Evolutionary conservation across 2,888 invertebrate species (phyloP).

Genomic region (Metopia argyrocephala): DNA sequence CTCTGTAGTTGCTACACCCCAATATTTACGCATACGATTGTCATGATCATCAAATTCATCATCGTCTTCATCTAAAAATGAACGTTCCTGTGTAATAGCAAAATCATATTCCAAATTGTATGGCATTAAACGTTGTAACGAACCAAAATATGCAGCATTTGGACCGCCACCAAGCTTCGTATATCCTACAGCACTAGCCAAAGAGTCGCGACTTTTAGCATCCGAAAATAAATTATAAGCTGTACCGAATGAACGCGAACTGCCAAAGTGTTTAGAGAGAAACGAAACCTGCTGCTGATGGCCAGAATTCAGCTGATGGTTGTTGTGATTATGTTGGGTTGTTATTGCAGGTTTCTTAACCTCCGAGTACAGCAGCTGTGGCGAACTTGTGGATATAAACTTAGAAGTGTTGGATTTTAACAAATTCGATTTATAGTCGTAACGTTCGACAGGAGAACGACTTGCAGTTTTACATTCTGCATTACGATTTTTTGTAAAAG

Average conservation of each 20-base stretch:
- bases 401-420: conserved; percentile 76
- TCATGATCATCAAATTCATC: conserved; percentile 88
- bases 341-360: conserved; percentile 67
- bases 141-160: conserved; percentile 92
- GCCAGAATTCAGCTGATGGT: conserved; percentile 36
- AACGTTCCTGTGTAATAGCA: conserved; percentile 88
- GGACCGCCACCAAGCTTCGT: conserved; percentile 82
- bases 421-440: conserved; percentile 73
- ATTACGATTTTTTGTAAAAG: conserved; percentile 79
- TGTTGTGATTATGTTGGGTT: conserved; percentile 31
- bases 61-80: conserved; percentile 79
- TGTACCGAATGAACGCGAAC: conserved; percentile 84
- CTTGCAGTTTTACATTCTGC: conserved; percentile 59
- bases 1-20: conserved; percentile 94
- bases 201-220: conserved; percentile 68
- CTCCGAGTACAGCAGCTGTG: conserved; percentile 80
- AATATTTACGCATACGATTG: conserved; percentile 92
- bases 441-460: conserved; percentile 66
- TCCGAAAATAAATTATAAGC: conserved; percentile 71
- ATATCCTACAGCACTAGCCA: conserved; percentile 76
- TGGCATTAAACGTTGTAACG: conserved; percentile 90
- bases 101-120: conserved; percentile 91
- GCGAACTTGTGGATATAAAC: conserved; percentile 85
- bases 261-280: conserved; percentile 87
- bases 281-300: conserved; percentile 78